phyloP scores from a whole-genome alignment of 2,113 vertebrate genomes.

The Gadus macrocephalus region DNA sequence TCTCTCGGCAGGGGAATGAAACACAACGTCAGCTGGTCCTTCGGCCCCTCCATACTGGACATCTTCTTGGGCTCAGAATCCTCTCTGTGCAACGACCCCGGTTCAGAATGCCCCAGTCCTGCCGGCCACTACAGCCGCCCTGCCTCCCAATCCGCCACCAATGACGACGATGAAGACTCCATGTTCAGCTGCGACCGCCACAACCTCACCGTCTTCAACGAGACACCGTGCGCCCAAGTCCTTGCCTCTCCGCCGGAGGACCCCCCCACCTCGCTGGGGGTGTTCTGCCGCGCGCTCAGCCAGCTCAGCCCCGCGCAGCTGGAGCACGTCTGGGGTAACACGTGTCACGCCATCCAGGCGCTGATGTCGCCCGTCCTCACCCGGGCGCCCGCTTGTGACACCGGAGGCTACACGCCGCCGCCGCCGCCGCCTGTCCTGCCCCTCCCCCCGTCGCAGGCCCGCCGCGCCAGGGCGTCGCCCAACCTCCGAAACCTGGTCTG shows the following conservation, averaged over 20 bases:
- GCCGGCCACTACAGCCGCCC: slow-evolving; percentile 29
- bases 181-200: slow-evolving; percentile 53
- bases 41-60: slow-evolving; percentile 61
- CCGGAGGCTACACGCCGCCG: not conserved
- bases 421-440: not conserved
- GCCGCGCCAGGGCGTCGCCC: slow-evolving; percentile 41
- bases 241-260: slow-evolving; percentile 16
- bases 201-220: slow-evolving; percentile 54
- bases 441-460: not conserved
- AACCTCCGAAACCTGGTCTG: slow-evolving; percentile 66
- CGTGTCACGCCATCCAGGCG: slow-evolving; percentile 47
- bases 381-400: slow-evolving; percentile 41
- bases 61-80: slow-evolving; percentile 53
- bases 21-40: slow-evolving; percentile 75
- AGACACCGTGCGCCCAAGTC: slow-evolving; percentile 65
- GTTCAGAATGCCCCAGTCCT: slow-evolving; percentile 41
- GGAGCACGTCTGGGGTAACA: slow-evolving; percentile 59
- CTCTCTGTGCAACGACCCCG: slow-evolving; percentile 41
- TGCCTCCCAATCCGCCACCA: too few relatives aligned
- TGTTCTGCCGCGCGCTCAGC: slow-evolving; percentile 59
- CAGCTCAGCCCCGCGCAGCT: slow-evolving; percentile 45
- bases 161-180: not conserved
- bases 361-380: slow-evolving; percentile 43
- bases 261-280: slow-evolving; percentile 21
- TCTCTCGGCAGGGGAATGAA: slow-evolving; percentile 69